These are phyloP conservation scores for Phyllotreta cruciferae DNA, from an alignment of 2,888 invertebrate species.

Conservation along the genomic window DNA sequence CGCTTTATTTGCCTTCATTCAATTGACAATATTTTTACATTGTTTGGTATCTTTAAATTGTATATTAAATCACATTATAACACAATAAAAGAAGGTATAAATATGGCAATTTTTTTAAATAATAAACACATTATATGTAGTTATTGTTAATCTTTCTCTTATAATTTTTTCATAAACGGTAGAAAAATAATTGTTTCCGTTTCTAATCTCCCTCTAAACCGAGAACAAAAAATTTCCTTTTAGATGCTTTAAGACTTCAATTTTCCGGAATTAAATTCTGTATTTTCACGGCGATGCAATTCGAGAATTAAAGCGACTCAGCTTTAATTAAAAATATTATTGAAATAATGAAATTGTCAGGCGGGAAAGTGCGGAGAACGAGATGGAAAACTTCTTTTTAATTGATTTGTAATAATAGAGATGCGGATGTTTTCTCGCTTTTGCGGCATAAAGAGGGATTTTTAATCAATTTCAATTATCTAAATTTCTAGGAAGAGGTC, in stretches of 20 bases:
- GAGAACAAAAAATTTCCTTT: conserved; percentile 30
- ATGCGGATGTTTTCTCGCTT: conserved; percentile 2
- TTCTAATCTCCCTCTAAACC: neutral
- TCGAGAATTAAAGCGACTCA: conserved; percentile 28
- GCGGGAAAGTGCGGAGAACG: neutral
- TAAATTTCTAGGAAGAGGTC: too few species aligned
- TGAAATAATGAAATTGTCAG: conserved; percentile 34
- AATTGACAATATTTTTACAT: too few species aligned
- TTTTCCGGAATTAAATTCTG: conserved; percentile 30
- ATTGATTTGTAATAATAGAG: conserved; percentile 20
- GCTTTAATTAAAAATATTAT: conserved; percentile 37
- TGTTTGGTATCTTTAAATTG: too few species aligned
- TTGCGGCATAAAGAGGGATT: neutral
- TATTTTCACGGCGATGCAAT: conserved; percentile 32
- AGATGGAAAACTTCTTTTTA: conserved; percentile 4
- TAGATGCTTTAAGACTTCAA: conserved; percentile 22
- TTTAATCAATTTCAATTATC: too few species aligned
- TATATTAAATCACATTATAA: too few species aligned
- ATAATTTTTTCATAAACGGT: neutral
- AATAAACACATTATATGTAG: too few species aligned
- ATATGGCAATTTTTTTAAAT: neutral
- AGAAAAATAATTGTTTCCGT: conserved; percentile 3
- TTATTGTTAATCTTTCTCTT: neutral
- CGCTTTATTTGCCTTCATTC: too few species aligned
- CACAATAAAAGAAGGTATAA: neutral